These are phyloP conservation scores for Trematocara caparti DNA, from an alignment of 2,797 vertebrate genomes.

Conservation along the genomic window DNA sequence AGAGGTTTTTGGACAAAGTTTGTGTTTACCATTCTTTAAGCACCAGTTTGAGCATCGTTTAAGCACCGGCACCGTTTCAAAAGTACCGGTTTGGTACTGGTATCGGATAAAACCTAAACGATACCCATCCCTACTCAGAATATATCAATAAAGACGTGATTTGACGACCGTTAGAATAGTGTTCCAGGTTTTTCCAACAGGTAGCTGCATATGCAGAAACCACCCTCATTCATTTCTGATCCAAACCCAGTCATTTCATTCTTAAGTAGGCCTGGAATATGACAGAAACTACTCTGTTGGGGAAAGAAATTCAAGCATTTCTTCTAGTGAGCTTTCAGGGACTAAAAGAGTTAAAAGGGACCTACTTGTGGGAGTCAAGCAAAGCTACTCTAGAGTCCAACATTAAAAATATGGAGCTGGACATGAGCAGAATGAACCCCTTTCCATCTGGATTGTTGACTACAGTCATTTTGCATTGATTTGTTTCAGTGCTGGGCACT, in stretches of 20 bases:
- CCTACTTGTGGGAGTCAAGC: neutral
- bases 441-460: neutral
- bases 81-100: too few relatives aligned
- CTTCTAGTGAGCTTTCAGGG: neutral
- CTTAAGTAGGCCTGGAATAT: neutral
- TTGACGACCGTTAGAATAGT: neutral
- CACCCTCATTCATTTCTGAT: neutral
- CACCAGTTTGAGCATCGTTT: too few relatives aligned
- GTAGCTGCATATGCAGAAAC: neutral
- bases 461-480: neutral
- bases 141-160: neutral
- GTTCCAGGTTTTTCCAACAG: neutral
- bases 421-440: neutral
- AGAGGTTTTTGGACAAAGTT: too few relatives aligned
- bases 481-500: neutral
- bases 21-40: too few relatives aligned
- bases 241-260: neutral
- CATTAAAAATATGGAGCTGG: neutral
- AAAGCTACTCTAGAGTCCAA: neutral
- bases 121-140: neutral
- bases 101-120: too few relatives aligned
- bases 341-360: neutral
- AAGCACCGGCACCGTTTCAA: too few relatives aligned
- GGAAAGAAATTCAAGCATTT: neutral
- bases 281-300: neutral